Percentiles rank a stretch among this genome's conserved stretches.
phyloP scores from a whole-genome alignment of 2,113 vertebrate genomes.

The Corynorhinus townsendii region DNA sequence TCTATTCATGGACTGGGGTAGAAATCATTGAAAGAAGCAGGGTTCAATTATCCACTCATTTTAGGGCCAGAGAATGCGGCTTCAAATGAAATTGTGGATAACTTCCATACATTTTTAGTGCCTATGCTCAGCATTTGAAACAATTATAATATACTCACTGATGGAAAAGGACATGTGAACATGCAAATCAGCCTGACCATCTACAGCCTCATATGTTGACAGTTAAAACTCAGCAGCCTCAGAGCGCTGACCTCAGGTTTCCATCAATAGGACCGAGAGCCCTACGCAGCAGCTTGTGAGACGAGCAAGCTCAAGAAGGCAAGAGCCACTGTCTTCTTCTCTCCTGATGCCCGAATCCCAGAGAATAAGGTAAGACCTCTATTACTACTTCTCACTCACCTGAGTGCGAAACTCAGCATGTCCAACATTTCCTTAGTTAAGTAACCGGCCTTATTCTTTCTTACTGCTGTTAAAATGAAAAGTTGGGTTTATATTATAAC shows the following conservation, averaged over 20 bases:
- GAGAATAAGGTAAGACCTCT: not conserved
- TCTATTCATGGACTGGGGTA: not conserved
- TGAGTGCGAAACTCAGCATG: not conserved
- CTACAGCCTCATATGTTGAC: not conserved
- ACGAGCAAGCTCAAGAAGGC: not conserved
- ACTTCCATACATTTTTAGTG: not conserved
- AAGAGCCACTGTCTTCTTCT: not conserved
- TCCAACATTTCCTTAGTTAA: not conserved
- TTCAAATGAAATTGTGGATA: not conserved
- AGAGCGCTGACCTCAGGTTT: not conserved
- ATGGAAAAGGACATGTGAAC: not conserved
- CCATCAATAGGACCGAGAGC: not conserved
- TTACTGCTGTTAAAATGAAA: not conserved
- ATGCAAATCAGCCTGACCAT: not conserved
- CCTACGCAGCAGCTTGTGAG: not conserved
- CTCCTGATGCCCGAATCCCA: not conserved
- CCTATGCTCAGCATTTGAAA: not conserved
- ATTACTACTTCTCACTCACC: not conserved
- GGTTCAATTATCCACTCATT: not conserved
- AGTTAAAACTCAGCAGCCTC: not conserved
- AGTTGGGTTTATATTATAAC: not conserved
- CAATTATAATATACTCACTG: not conserved
- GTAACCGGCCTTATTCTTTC: not conserved
- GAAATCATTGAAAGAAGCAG: not conserved
- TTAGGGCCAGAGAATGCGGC: not conserved